Percentiles rank a stretch among this genome's conserved stretches.
phyloP scores from a whole-genome alignment of 2,113 vertebrate genomes.

The Aix galericulata region DNA sequence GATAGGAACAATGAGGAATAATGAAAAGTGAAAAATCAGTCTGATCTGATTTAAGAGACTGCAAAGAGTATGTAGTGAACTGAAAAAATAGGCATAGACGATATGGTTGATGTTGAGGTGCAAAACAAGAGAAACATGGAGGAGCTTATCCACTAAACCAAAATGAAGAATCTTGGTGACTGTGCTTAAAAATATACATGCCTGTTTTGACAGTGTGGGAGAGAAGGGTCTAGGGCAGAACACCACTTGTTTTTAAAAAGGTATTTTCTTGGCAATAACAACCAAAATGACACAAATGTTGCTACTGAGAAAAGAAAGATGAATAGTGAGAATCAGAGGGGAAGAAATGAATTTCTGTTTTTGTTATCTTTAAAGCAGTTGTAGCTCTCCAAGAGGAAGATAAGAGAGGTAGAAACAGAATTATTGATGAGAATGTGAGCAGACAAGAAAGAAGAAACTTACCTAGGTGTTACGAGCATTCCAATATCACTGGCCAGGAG shows the following conservation, averaged over 20 bases:
- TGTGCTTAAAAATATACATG: slow-evolving; percentile 17
- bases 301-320: slow-evolving; percentile 8
- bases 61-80: background rate
- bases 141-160: background rate
- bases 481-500: slow-evolving; percentile 18
- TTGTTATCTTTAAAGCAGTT: slow-evolving; percentile 33
- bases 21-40: background rate
- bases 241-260: background rate
- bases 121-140: background rate
- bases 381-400: slow-evolving; percentile 16
- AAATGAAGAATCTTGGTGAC: background rate
- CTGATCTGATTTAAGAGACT: background rate
- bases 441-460: slow-evolving; percentile 8
- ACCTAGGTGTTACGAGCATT: background rate
- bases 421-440: slow-evolving; percentile 27
- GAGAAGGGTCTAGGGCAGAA: background rate
- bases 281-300: background rate
- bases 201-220: background rate
- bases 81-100: background rate
- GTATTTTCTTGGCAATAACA: background rate
- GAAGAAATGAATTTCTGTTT: slow-evolving; percentile 6
- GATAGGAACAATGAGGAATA: background rate
- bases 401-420: slow-evolving; percentile 55
- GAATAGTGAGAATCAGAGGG: slow-evolving; percentile 25
- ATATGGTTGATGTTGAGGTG: background rate